A percentile compares a stretch with the other conserved stretches of the same genome.
Evolutionary conservation across 2,113 vertebrate species (phyloP).

Genomic region (Pelecanus crispus): DNA sequence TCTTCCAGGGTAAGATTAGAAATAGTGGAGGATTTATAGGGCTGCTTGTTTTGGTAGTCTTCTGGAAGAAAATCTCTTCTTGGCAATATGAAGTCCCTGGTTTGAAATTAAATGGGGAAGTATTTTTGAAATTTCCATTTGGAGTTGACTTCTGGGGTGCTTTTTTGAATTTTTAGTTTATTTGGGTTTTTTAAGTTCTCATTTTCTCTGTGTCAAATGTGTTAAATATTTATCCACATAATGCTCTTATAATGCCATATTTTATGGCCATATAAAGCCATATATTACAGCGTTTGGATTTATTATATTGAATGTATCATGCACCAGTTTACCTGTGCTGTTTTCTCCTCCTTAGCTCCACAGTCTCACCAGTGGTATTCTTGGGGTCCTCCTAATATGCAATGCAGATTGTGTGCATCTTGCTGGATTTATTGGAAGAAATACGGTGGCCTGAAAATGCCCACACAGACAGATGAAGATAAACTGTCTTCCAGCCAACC

Average conservation of each 20-base stretch:
- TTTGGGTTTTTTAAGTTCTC: too few relatives aligned
- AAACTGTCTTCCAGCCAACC: constrained; percentile 84
- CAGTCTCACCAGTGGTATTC: constrained; percentile 98
- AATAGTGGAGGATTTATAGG: background rate
- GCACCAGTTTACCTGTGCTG: background rate
- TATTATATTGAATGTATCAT: background rate
- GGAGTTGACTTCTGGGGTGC: background rate
- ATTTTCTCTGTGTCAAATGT: background rate
- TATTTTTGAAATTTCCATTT: background rate
- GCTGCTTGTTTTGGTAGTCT: background rate
- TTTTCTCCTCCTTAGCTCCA: constrained; percentile 74
- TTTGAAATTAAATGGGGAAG: background rate
- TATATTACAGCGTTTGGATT: background rate
- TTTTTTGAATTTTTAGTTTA: too few relatives aligned
- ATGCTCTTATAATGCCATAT: background rate
- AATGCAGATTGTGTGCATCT: constrained; percentile 91
- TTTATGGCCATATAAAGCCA: background rate
- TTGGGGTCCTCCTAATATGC: constrained; percentile 99
- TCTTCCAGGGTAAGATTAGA: background rate
- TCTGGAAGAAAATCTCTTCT: background rate
- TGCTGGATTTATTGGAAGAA: constrained; percentile 99
- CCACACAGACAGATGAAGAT: constrained; percentile 90
- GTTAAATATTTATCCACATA: background rate
- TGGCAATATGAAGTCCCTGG: background rate
- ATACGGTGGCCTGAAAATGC: constrained; percentile 97